Base-by-base conservation (phyloP, 2,797 vertebrate genomes). In the Dermochelys coriacea region DNA sequence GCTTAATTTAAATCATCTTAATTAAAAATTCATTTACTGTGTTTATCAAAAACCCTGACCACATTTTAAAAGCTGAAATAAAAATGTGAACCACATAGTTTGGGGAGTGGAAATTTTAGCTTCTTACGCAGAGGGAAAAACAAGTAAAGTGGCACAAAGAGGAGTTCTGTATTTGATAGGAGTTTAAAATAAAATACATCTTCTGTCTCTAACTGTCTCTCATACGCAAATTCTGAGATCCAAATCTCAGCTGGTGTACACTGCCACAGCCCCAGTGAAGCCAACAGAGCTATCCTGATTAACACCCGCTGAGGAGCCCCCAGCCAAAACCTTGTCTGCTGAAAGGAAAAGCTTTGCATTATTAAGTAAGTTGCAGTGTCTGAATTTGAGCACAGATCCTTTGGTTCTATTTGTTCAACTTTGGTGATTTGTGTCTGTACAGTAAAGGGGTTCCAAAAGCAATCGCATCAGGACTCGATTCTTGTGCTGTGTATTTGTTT, bases 141-240 rank as follows among this genome's bases (percentile, higher is more conserved):
- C 75, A 9, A 57, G 78, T 71, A 61, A 77, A 19, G 34, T 86
- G 90, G 84, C 8, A 21, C 74, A 25, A 85, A 77, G 82, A 90
- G 86, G 15, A 84, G 84, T 74, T 91, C 51, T 93, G 82, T 89
- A 9, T 85, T 94, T 88, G 89, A 51, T 85, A 49, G 91, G 50
- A 88, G 23, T 75, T 88, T 47, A 75, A 85, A 84, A 34, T 64
- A 77, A 52, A 61, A 5, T 59, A 15, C 52, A 47, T 57, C 77
- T 85, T 41, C 25, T 68, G n/a, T 81, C 34, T 85, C 18, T 81
- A 55, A 75, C 50, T 85, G 47, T 29, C 0, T 49, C 23, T 77
- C 16, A 23, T 21, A 23, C 5, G 3, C 29, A 9, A 71, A 41
- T 11, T 37, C 2, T 7, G 41, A 57, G 54, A 25, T 85, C 41